Evolutionary conservation across 1,140 invertebrate genomes (phyloP).

Genomic region (Drosophila serrata): DNA sequence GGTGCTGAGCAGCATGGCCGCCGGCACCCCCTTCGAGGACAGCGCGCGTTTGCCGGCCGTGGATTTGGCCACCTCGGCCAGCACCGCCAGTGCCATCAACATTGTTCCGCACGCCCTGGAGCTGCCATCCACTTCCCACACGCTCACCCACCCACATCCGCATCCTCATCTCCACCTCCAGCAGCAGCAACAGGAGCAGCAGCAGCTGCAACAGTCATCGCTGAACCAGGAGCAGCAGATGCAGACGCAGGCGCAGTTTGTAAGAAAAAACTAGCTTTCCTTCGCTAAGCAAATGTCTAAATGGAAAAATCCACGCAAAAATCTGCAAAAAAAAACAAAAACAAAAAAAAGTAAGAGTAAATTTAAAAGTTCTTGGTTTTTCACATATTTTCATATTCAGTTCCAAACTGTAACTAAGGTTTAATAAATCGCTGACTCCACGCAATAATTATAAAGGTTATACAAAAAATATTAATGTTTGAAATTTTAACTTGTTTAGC

Average conservation of each 20-base stretch:
- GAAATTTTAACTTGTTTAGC: slow-evolving; percentile 80
- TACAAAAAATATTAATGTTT: slow-evolving; percentile 67
- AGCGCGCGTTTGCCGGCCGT: slow-evolving; percentile 58
- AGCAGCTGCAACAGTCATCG: slow-evolving; percentile 42
- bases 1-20: slow-evolving; percentile 38
- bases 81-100: slow-evolving; percentile 72
- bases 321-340: slow-evolving; percentile 16
- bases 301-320: slow-evolving; percentile 5
- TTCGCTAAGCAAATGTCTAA: slow-evolving; percentile 48
- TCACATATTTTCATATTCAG: slow-evolving; percentile 60
- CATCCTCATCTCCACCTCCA: slow-evolving; percentile 74
- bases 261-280: slow-evolving; percentile 57
- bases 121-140: slow-evolving; percentile 63
- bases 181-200: slow-evolving; percentile 55
- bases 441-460: slow-evolving; percentile 61
- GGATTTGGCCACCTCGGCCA: slow-evolving; percentile 75
- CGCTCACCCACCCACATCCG: slow-evolving; percentile 63
- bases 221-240: slow-evolving; percentile 47
- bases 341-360: background rate
- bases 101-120: slow-evolving; percentile 59
- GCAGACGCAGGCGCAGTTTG: slow-evolving; percentile 39
- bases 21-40: slow-evolving; percentile 49
- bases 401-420: slow-evolving; percentile 75
- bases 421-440: slow-evolving; percentile 68
- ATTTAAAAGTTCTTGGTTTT: slow-evolving; percentile 61